A percentile compares a stretch with the other conserved stretches of the same genome.
Evolutionary conservation across 2,113 vertebrate species (phyloP).

Genomic region (Brienomyrus longianalis): DNA sequence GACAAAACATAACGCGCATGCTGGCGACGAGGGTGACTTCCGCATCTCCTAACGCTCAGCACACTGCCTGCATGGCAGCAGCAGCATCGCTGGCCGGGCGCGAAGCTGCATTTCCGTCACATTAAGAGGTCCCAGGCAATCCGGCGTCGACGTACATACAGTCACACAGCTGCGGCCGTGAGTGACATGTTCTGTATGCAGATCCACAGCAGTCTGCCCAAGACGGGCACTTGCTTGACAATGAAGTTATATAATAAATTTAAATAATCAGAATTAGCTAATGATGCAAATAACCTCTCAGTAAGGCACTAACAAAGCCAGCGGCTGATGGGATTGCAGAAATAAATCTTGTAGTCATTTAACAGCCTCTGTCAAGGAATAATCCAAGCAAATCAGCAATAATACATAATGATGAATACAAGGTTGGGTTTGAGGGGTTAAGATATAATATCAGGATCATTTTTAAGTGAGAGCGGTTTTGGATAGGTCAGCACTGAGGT

Average conservation of each 20-base stretch:
- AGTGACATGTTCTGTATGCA: background rate
- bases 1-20: background rate
- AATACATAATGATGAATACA: conserved; percentile 6
- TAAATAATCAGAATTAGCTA: background rate
- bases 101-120: background rate
- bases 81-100: background rate
- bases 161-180: background rate
- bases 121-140: background rate
- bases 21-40: background rate
- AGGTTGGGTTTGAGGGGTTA: background rate
- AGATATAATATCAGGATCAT: conserved; percentile 22
- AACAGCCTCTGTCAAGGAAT: background rate
- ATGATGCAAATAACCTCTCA: background rate
- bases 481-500: conserved; percentile 2
- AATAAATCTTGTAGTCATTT: background rate
- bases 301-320: background rate
- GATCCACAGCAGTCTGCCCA: background rate
- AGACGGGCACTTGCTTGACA: background rate
- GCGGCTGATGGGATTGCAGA: background rate
- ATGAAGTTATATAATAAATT: background rate
- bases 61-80: background rate
- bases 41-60: background rate
- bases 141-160: no score
- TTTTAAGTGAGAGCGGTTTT: conserved; percentile 24
- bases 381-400: conserved; percentile 9